These are phyloP conservation scores for Lasioglossum pauxillum DNA, from an alignment of 2,888 invertebrate genomes.

Conservation along the genomic window DNA sequence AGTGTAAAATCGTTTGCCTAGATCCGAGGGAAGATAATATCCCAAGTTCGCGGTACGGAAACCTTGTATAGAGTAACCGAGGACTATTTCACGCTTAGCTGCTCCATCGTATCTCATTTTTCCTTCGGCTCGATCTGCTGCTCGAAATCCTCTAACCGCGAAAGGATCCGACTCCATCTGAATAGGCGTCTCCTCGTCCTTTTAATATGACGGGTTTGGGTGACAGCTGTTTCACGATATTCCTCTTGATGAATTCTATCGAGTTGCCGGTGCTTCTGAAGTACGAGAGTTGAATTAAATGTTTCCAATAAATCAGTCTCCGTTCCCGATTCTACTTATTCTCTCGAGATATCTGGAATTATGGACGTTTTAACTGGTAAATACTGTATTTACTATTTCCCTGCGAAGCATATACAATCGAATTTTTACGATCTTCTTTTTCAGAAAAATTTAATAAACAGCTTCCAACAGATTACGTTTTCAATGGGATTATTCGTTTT, in stretches of 20 bases:
- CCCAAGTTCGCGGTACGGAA: conserved; percentile 32
- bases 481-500: neutral
- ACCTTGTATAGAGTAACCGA: conserved; percentile 56
- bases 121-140: conserved; percentile 71
- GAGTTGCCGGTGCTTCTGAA: neutral
- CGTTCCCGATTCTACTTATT: neutral
- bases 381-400: neutral
- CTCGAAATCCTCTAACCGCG: conserved; percentile 63
- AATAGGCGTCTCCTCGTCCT: conserved; percentile 37
- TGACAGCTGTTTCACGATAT: conserved; percentile 56
- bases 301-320: conserved; percentile 18
- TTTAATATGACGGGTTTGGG: conserved; percentile 38
- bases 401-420: neutral
- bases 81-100: conserved; percentile 83
- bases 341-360: neutral
- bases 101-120: conserved; percentile 82
- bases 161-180: conserved; percentile 60
- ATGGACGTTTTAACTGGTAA: neutral
- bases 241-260: conserved; percentile 12
- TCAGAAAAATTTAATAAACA: neutral
- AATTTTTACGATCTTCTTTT: neutral
- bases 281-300: conserved; percentile 19
- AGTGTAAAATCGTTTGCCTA: conserved; percentile 42
- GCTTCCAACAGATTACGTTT: neutral
- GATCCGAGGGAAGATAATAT: conserved; percentile 53